Evolutionary conservation across 2,113 vertebrate genomes (phyloP), one percentile per base, ranked within the genome.

Genomic region (Castor canadensis): DNA sequence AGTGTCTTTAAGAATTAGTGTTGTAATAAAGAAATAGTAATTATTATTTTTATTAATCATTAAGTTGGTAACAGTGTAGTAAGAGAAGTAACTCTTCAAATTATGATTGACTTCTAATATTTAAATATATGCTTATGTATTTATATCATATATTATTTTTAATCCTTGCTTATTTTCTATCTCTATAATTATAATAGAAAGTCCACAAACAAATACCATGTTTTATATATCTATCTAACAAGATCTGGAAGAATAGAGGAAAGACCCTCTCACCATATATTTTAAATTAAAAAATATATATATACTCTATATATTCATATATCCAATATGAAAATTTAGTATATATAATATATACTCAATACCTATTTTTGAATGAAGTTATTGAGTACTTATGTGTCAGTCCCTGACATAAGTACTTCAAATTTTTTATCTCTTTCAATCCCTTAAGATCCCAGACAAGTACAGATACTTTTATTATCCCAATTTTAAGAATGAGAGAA

Each of bases 1-100:
- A 35, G 49, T 97, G 38, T 92, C 86, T 87, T 91, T 84, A 93
- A 93, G 66, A 84, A 69, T 95, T 91, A 91, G 20, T 93, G 20
- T 60, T 66, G 5, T 87, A 84, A 91, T 96, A 87, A 91, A 93
- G 56, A 62, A 52, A 17, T 56, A 62, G 26, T 73, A 47, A 88
- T 87, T 67, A 91, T 84, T 90, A 38, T 93, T 69, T 45, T 43
- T 80, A 17, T 84, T 86, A 75, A 43, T 88, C 45, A 54, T 83
- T 64, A 64, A 86, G n/a, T 79, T 40, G n/a, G 6, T 62, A 69
- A 58, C 76, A 83, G 6, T 49, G 30, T 30, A 38, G 15, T 6
- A 5, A 64, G 66, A 83, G 56, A 40, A 71, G 13, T 87, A 77
- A 75, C 28, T 84, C 66, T 9, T 49, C 11, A 60, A 80, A 26